Evolutionary conservation across 2,888 invertebrate genomes (phyloP).

Genomic region (Panorpa germanica): DNA sequence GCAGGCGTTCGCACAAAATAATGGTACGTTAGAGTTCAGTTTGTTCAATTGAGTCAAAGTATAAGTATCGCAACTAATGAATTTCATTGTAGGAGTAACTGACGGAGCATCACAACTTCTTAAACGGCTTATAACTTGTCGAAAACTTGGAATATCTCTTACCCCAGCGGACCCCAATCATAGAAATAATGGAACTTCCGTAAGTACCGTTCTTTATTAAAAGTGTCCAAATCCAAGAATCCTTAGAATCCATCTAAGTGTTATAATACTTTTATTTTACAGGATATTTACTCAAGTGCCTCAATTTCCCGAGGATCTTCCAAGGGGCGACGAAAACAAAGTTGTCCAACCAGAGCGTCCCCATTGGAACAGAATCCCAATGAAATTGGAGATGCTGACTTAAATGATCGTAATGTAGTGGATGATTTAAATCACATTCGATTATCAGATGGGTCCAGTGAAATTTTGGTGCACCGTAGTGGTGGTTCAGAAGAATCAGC

Average conservation of each 20-base stretch:
- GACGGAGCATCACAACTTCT: slow-evolving; percentile 55
- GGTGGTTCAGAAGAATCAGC: slow-evolving; percentile 14
- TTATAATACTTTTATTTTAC: not conserved
- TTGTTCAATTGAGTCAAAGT: not conserved
- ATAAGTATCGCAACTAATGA: not conserved
- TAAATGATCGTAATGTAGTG: too few species aligned
- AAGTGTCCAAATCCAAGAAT: too few species aligned
- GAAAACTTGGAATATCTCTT: slow-evolving; percentile 51
- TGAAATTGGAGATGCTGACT: too few species aligned
- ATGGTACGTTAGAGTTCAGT: slow-evolving; percentile 19
- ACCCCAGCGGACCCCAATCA: too few species aligned
- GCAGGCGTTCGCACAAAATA: slow-evolving; percentile 24
- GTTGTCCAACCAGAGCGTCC: slow-evolving; percentile 56
- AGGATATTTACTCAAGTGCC: slow-evolving; percentile 3
- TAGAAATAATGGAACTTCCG: too few species aligned
- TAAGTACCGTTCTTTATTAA: too few species aligned
- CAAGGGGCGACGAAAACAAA: slow-evolving; percentile 55
- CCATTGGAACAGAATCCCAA: too few species aligned
- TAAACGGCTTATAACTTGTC: slow-evolving; percentile 55
- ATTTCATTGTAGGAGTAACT: slow-evolving; percentile 5
- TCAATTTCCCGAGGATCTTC: not conserved
- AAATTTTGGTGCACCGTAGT: slow-evolving; percentile 10
- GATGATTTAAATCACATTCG: too few species aligned
- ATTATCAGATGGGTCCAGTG: slow-evolving; percentile 5
- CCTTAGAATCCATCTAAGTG: not conserved